Conservation (phyloP, 2,113 vertebrate genomes). For the Sturnira hondurensis region DNA sequence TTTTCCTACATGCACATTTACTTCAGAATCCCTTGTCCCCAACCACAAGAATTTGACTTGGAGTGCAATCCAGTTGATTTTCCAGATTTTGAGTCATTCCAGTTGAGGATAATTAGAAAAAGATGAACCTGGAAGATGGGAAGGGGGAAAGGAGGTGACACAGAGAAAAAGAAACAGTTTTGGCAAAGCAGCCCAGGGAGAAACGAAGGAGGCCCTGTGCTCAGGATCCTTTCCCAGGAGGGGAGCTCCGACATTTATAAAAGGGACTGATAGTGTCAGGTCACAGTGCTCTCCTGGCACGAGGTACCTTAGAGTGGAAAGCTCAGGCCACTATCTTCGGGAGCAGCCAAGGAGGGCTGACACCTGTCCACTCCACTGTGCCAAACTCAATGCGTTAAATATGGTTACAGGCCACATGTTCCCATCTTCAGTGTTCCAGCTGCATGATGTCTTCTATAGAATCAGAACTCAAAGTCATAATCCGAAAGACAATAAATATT, state of each 20-base stretch:
- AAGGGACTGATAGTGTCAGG: neutral
- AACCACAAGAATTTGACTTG: neutral
- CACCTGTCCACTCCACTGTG: neutral
- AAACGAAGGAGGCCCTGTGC: neutral
- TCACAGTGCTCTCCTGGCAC: rapidly evolving
- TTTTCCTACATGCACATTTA: neutral
- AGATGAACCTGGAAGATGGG: neutral
- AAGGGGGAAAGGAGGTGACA: neutral
- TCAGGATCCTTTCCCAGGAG: neutral
- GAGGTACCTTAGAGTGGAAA: neutral
- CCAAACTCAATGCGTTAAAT: neutral
- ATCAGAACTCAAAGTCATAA: neutral
- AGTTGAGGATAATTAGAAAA: conserved; percentile 38
- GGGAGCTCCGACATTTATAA: neutral
- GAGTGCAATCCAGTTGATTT: no score
- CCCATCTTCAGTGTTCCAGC: neutral
- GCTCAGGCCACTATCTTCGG: neutral
- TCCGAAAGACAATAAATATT: neutral
- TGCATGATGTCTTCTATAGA: neutral
- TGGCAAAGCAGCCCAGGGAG: neutral
- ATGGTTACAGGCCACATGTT: neutral
- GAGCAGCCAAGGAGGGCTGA: rapidly evolving
- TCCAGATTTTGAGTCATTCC: conserved; percentile 26
- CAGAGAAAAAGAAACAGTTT: neutral
- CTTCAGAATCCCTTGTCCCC: neutral